Evolutionary conservation across 2,797 vertebrate species (phyloP).

Genomic region (Sebastes goodei): DNA sequence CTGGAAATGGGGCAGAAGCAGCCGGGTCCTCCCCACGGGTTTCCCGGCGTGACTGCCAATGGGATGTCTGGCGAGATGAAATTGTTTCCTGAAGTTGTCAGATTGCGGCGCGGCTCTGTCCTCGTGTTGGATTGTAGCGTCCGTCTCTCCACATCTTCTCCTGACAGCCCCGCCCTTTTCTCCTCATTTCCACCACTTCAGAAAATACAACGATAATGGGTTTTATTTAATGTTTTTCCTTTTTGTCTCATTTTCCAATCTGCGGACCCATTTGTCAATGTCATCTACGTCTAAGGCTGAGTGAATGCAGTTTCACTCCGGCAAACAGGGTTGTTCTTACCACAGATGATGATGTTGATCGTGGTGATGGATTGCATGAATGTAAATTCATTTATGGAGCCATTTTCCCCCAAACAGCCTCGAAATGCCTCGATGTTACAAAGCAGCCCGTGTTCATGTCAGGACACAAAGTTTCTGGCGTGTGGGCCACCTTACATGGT

Average conservation of each 20-base stretch:
- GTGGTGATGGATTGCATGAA: slow-evolving; percentile 72
- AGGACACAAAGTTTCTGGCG: neutral
- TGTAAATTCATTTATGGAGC: slow-evolving; percentile 59
- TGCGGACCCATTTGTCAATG: slow-evolving; percentile 77
- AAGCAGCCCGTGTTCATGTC: neutral
- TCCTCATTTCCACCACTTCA: slow-evolving; percentile 66
- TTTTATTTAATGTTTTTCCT: slow-evolving; percentile 82
- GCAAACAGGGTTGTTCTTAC: slow-evolving; percentile 70
- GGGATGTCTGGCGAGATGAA: slow-evolving; percentile 71
- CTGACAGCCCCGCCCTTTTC: slow-evolving; percentile 69
- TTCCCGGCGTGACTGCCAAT: slow-evolving; percentile 42
- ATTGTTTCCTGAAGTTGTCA: slow-evolving; percentile 79
- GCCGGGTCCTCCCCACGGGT: slow-evolving; percentile 37
- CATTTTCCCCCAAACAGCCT: neutral
- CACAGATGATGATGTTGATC: slow-evolving; percentile 79
- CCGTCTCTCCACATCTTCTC: slow-evolving; percentile 60
- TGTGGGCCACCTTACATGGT: neutral
- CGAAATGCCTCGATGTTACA: slow-evolving; percentile 28
- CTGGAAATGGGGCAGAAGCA: slow-evolving; percentile 30
- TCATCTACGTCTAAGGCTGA: slow-evolving; percentile 69
- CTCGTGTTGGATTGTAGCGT: slow-evolving; percentile 64
- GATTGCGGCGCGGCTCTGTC: slow-evolving; percentile 60
- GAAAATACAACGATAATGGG: slow-evolving; percentile 74
- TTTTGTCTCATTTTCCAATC: slow-evolving; percentile 81
- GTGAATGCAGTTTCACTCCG: slow-evolving; percentile 74